These are phyloP conservation scores for Anguilla pacifica DNA, from an alignment of 2,797 vertebrate genomes.

Conservation along the genomic window DNA sequence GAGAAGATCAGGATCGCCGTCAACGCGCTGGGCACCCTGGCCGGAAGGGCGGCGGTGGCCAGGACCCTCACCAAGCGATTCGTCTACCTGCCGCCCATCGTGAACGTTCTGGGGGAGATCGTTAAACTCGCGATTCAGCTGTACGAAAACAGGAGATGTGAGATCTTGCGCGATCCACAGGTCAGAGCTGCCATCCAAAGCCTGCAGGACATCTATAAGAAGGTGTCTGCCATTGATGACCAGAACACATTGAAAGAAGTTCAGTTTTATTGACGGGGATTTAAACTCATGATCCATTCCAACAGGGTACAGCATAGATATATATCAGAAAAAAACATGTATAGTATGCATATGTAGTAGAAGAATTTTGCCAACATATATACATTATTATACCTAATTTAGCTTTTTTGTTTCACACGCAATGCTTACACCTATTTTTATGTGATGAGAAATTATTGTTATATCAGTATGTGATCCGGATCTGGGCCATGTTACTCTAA, in stretches of 20 bases:
- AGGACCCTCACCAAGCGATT: slow-evolving; percentile 6
- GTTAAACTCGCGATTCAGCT: not conserved
- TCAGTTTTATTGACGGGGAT: not conserved
- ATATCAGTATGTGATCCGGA: no score
- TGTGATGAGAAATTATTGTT: no score
- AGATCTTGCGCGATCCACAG: not conserved
- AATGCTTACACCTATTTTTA: no score
- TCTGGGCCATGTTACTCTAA: no score
- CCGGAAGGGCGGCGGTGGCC: not conserved
- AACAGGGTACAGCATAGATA: not conserved
- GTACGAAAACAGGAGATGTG: not conserved
- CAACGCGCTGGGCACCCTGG: slow-evolving; percentile 18
- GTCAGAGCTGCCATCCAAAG: not conserved
- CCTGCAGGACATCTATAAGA: slow-evolving; percentile 8
- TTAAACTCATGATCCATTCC: not conserved
- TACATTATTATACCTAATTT: no score
- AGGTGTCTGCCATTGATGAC: not conserved
- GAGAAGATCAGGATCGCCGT: slow-evolving; percentile 7
- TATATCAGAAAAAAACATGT: no score
- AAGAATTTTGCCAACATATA: no score
- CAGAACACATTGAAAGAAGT: not conserved
- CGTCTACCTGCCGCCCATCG: slow-evolving; percentile 1
- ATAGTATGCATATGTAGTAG: no score
- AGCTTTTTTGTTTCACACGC: no score
- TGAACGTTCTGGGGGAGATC: slow-evolving; percentile 23